Conservation (phyloP, 1,140 invertebrate species). For the Colletes latitarsis region DNA sequence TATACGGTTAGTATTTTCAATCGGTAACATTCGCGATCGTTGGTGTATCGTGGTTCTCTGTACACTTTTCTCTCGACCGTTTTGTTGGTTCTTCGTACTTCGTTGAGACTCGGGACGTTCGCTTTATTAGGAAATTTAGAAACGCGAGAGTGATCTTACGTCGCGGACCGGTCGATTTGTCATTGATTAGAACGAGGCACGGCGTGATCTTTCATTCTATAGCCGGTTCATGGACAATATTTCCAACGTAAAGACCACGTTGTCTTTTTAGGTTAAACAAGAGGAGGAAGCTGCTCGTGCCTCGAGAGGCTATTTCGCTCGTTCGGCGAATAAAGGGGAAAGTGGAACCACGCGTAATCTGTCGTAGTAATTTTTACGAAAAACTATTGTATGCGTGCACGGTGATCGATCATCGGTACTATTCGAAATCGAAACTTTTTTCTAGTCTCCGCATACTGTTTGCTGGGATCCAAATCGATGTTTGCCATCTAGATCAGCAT, state of each 20-base stretch:
- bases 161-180: not conserved
- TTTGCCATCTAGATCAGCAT: too few relatives aligned
- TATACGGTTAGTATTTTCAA: constrained; percentile 37
- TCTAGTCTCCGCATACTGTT: constrained; percentile 51
- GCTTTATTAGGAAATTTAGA: constrained; percentile 32
- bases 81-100: constrained; percentile 45
- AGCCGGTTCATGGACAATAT: not conserved
- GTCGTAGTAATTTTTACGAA: constrained; percentile 49
- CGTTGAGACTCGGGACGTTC: constrained; percentile 15
- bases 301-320: too few relatives aligned
- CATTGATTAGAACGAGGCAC: not conserved
- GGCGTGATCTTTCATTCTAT: not conserved
- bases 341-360: not conserved
- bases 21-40: constrained; percentile 39
- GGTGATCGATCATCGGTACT: constrained; percentile 52
- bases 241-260: constrained; percentile 25
- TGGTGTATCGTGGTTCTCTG: constrained; percentile 48
- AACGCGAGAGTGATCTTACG: constrained; percentile 33
- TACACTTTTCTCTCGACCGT: constrained; percentile 35
- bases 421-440: constrained; percentile 44
- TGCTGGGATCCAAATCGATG: constrained; percentile 30
- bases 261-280: constrained; percentile 19
- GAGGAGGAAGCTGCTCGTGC: constrained; percentile 59
- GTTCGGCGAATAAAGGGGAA: constrained; percentile 39
- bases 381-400: constrained; percentile 33